Percentiles rank a stretch among this genome's conserved stretches.
phyloP scores from a whole-genome alignment of 2,113 vertebrate species.

The mouse (Mus musculus) region DNA sequence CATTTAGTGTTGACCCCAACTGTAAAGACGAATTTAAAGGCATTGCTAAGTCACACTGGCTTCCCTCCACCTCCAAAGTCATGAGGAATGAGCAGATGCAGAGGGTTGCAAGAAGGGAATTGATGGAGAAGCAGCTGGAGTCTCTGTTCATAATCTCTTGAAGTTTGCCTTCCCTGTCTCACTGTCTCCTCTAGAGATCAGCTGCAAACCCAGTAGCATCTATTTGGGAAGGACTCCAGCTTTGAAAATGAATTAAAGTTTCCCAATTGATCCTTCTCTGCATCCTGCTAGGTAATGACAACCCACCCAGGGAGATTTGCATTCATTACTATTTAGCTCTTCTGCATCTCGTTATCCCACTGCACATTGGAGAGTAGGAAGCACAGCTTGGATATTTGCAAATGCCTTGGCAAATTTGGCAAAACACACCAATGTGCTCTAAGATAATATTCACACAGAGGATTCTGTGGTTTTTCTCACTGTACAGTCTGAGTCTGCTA shows the following conservation, averaged over 20 bases:
- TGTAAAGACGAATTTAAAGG: neutral
- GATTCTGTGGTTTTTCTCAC: neutral
- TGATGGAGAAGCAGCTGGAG: neutral
- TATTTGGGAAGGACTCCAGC: constrained; percentile 34
- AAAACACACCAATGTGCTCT: constrained; percentile 34
- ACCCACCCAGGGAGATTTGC: neutral
- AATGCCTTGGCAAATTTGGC: constrained; percentile 50
- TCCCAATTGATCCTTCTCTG: neutral
- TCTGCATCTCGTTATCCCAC: constrained; percentile 8
- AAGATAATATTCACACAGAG: constrained; percentile 28
- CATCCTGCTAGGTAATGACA: constrained; percentile 30
- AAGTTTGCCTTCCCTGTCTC: neutral
- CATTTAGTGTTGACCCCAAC: constrained; percentile 19
- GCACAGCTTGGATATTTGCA: constrained; percentile 64
- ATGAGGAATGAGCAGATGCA: neutral
- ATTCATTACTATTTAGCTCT: constrained; percentile 35
- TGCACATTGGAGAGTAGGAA: constrained; percentile 41
- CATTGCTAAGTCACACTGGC: neutral
- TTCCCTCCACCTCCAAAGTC: neutral
- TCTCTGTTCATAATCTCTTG: neutral
- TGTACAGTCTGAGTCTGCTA: neutral
- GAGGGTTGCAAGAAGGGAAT: neutral
- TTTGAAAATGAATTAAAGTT: constrained; percentile 56
- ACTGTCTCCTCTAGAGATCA: neutral
- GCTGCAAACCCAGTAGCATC: neutral